Evolutionary conservation across 2,113 vertebrate species (phyloP).

Genomic region (Psephotus haematonotus): DNA sequence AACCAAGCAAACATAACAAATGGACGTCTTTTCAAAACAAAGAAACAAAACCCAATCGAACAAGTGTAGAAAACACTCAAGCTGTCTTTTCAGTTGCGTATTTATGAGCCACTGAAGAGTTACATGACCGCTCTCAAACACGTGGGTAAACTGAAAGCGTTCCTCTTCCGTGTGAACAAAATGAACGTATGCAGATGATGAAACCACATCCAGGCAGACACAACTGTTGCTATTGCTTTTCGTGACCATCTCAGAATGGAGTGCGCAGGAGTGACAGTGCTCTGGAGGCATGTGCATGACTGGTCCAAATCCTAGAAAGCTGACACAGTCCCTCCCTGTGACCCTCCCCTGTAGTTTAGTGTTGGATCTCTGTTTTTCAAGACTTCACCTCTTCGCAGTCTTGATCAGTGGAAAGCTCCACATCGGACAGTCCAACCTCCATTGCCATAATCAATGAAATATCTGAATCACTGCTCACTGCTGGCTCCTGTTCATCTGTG

Average conservation of each 20-base stretch:
- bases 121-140: slow-evolving; percentile 15
- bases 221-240: slow-evolving; percentile 80
- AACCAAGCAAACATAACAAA: slow-evolving; percentile 35
- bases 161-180: slow-evolving; percentile 44
- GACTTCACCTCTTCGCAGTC: slow-evolving; percentile 88
- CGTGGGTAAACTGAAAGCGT: slow-evolving; percentile 8
- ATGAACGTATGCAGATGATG: slow-evolving; percentile 10
- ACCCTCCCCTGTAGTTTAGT: slow-evolving; percentile 25
- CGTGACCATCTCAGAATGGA: slow-evolving; percentile 57
- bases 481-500: slow-evolving; percentile 89
- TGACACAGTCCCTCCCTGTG: slow-evolving; percentile 39
- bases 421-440: slow-evolving; percentile 86
- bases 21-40: background rate
- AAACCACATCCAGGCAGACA: slow-evolving; percentile 59
- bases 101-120: slow-evolving; percentile 50
- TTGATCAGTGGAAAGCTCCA: slow-evolving; percentile 87
- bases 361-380: slow-evolving; percentile 66
- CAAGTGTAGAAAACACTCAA: slow-evolving; percentile 46
- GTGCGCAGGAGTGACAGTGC: slow-evolving; percentile 60
- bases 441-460: slow-evolving; percentile 87
- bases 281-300: slow-evolving; percentile 60
- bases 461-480: slow-evolving; percentile 90
- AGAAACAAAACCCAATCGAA: background rate
- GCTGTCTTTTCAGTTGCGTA: slow-evolving; percentile 37
- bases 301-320: slow-evolving; percentile 50